A percentile compares a stretch with the other conserved stretches of the same genome.
Conservation (phyloP, 1,140 invertebrate species). For the Glossosoma conforme region DNA sequence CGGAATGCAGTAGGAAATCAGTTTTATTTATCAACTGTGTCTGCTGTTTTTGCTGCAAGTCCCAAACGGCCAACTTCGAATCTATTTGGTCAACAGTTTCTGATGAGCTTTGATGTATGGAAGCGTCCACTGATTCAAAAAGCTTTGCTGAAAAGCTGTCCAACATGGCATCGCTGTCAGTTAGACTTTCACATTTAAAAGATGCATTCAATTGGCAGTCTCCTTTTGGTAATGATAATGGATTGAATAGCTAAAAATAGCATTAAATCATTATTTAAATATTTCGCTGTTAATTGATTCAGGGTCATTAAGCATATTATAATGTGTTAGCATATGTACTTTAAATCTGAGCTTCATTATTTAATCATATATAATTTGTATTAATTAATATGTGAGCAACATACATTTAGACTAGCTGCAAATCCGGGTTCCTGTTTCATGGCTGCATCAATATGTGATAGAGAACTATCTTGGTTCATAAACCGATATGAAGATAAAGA, state of each 20-base stretch:
- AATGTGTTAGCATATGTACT: too few species aligned
- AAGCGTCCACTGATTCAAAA: slow-evolving; percentile 25
- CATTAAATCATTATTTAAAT: not conserved
- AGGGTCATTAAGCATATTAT: too few species aligned
- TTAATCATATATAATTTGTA: slow-evolving; percentile 1
- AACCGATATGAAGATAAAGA: slow-evolving; percentile 17
- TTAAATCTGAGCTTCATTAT: too few species aligned
- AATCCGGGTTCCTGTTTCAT: slow-evolving; percentile 29
- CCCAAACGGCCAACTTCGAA: slow-evolving; percentile 22
- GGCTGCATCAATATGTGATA: slow-evolving; percentile 20
- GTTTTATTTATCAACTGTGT: slow-evolving; percentile 15
- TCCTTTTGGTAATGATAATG: slow-evolving; percentile 20
- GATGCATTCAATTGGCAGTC: slow-evolving; percentile 25
- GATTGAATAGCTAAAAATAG: slow-evolving; percentile 22
- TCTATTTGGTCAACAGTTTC: slow-evolving; percentile 19
- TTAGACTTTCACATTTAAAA: slow-evolving; percentile 30
- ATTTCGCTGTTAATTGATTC: not conserved
- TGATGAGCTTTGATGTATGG: slow-evolving; percentile 10
- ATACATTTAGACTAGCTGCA: slow-evolving; percentile 19
- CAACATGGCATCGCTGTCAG: slow-evolving; percentile 27
- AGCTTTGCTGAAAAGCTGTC: slow-evolving; percentile 27
- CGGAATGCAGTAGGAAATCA: slow-evolving; percentile 16
- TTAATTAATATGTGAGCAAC: too few species aligned
- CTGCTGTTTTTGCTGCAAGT: slow-evolving; percentile 23
- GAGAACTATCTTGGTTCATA: slow-evolving; percentile 17